These are phyloP conservation scores for Busseola fusca DNA, from an alignment of 2,888 invertebrate species.

Conservation along the genomic window DNA sequence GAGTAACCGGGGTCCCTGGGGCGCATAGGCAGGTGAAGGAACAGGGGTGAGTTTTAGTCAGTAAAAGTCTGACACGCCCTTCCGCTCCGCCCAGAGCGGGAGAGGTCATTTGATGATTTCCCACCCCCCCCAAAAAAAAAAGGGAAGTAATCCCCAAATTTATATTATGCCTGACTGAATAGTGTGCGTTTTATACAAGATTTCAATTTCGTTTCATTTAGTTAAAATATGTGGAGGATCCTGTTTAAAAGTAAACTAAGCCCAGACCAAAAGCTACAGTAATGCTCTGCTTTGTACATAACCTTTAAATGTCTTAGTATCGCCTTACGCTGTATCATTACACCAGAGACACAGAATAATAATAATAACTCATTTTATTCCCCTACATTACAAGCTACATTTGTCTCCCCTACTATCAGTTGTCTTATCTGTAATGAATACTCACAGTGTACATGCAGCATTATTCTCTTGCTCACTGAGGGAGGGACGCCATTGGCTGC, in stretches of 20 bases:
- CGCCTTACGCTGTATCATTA: not conserved
- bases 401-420: constrained; percentile 38
- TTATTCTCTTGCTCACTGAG: constrained; percentile 96
- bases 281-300: not conserved
- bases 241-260: not conserved
- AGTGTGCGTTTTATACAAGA: too few relatives aligned
- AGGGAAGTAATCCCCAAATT: too few relatives aligned
- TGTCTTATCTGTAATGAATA: constrained; percentile 72
- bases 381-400: constrained; percentile 36
- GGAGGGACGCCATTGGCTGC: constrained; percentile 96
- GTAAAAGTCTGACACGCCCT: too few relatives aligned
- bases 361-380: constrained; percentile 43
- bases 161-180: too few relatives aligned
- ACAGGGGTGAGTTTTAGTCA: too few relatives aligned
- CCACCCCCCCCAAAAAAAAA: too few relatives aligned
- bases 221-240: too few relatives aligned
- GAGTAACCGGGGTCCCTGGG: too few relatives aligned
- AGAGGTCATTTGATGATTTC: too few relatives aligned
- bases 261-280: not conserved
- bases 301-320: not conserved
- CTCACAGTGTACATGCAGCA: constrained; percentile 97
- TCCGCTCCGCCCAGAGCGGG: too few relatives aligned
- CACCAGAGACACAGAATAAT: constrained; percentile 28
- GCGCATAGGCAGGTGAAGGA: too few relatives aligned
- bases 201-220: too few relatives aligned